phyloP scores from a whole-genome alignment of 1,140 invertebrate species.

The Oncopodura yosiiana region DNA sequence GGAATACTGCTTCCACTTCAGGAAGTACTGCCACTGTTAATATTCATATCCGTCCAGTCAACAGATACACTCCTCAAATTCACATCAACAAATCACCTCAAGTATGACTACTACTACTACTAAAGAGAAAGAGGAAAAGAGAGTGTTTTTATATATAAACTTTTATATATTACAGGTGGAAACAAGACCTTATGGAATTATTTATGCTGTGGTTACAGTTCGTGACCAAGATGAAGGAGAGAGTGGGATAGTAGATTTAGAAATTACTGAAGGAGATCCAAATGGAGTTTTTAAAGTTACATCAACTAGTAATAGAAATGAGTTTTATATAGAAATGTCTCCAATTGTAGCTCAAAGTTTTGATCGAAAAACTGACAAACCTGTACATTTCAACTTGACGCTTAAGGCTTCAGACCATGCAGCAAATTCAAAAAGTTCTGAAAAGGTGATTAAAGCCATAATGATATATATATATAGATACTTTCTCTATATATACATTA shows the following conservation, averaged over 20 bases:
- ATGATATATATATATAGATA: neutral
- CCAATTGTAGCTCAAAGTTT: conserved; percentile 33
- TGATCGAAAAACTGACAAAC: conserved; percentile 35
- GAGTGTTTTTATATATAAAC: neutral
- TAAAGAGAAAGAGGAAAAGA: neutral
- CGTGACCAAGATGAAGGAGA: conserved; percentile 69
- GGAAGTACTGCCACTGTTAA: conserved; percentile 61
- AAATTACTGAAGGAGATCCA: conserved; percentile 78
- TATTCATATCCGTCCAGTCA: conserved; percentile 72
- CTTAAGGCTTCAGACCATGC: conserved; percentile 74
- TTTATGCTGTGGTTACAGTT: conserved; percentile 81
- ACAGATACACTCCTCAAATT: conserved; percentile 75
- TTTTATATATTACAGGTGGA: conserved; percentile 23
- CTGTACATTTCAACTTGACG: conserved; percentile 74
- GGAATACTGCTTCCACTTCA: conserved; percentile 37
- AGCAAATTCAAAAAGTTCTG: conserved; percentile 50
- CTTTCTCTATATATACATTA: conserved; percentile 2
- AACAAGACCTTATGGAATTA: conserved; percentile 57
- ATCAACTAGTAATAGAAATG: conserved; percentile 42
- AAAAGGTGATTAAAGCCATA: conserved; percentile 37
- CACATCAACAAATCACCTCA: conserved; percentile 45
- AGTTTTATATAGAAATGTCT: conserved; percentile 44
- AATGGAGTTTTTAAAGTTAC: conserved; percentile 73
- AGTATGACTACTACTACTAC: conserved; percentile 17
- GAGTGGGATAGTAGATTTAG: conserved; percentile 74